Conservation (phyloP, 2,113 vertebrate species). For the Sylvilagus bachmani region DNA sequence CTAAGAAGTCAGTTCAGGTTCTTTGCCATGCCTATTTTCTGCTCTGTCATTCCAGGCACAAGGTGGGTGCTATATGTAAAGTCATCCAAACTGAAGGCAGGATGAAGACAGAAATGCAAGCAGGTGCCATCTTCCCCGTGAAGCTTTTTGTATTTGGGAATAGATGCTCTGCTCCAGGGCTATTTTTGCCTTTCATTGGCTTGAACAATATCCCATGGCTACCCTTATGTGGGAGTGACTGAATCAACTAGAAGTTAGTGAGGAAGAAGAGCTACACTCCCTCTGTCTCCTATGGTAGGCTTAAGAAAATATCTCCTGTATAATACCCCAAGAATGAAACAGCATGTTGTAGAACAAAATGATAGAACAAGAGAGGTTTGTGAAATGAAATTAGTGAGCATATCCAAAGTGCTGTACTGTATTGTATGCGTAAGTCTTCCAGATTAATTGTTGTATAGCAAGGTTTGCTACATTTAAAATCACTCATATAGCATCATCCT, state of each 20-base stretch:
- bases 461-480: constrained; percentile 38
- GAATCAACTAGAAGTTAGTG: background rate
- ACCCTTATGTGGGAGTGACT: background rate
- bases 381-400: background rate
- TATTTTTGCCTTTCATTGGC: background rate
- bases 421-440: background rate
- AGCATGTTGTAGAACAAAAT: background rate
- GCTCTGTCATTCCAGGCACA: background rate
- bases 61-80: background rate
- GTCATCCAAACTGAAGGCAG: background rate
- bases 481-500: background rate
- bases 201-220: background rate
- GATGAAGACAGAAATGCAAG: background rate
- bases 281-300: background rate
- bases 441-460: background rate
- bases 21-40: background rate
- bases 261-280: background rate
- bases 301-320: background rate
- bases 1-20: background rate
- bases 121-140: background rate
- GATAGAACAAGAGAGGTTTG: background rate
- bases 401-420: background rate
- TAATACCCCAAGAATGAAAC: background rate
- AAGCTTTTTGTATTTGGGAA: background rate
- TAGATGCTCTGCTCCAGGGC: background rate